Conservation (phyloP, 1,140 invertebrate species). For the Pollicipes pollicipes region DNA sequence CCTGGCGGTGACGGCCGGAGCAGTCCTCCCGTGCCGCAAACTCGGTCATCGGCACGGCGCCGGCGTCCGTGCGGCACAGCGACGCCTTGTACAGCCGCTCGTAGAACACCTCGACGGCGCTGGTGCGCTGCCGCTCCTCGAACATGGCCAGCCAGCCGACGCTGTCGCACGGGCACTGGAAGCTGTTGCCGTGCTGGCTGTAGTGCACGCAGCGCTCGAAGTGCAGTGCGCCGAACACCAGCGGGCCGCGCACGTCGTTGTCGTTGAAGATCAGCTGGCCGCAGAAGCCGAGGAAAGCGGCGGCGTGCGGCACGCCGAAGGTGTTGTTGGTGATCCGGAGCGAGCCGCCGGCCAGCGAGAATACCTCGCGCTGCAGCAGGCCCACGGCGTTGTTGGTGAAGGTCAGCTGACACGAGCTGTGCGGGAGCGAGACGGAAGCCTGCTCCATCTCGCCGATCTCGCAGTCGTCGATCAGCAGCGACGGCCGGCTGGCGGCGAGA, state of each 20-base stretch:
- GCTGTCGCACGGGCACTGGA: neutral
- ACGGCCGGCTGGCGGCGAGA: neutral
- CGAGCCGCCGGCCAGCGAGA: neutral
- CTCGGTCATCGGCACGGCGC: neutral
- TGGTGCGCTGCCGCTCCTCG: neutral
- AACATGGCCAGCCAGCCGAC: neutral
- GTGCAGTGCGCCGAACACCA: neutral
- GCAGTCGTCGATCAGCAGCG: neutral
- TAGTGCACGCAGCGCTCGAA: neutral
- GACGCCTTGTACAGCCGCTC: neutral
- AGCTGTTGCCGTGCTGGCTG: neutral
- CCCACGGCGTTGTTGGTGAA: neutral
- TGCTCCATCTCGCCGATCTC: neutral
- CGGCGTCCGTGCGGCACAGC: neutral
- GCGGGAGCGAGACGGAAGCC: neutral
- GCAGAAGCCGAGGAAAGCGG: neutral
- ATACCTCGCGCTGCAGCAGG: neutral
- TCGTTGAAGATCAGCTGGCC: neutral
- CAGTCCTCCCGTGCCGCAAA: neutral
- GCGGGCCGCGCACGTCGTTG: neutral
- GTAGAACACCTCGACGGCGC: neutral
- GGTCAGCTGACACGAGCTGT: neutral
- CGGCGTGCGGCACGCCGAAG: neutral
- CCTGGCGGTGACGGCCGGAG: neutral
- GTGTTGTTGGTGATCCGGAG: neutral